These are phyloP conservation scores for Agapornis canus DNA, from an alignment of 2,797 vertebrate species.

Conservation along the genomic window DNA sequence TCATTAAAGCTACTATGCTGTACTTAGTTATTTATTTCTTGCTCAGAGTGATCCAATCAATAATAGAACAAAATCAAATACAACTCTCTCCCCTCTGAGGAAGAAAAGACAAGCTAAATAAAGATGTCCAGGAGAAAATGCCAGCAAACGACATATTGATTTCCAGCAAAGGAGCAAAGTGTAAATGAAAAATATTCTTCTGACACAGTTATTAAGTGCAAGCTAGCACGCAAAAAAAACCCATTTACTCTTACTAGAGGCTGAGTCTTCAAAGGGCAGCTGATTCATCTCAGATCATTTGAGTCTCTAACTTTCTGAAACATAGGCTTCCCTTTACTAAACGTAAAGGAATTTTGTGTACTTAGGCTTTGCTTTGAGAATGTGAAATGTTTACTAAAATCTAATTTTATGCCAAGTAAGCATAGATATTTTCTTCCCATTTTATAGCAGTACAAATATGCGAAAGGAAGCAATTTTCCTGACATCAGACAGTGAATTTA, in stretches of 20 bases:
- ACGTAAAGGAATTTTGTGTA: background rate
- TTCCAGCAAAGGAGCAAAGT: slow-evolving; percentile 72
- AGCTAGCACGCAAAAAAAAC: slow-evolving; percentile 44
- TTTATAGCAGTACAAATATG: background rate
- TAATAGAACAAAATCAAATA: slow-evolving; percentile 73
- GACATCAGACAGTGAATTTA: background rate
- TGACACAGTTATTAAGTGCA: slow-evolving; percentile 71
- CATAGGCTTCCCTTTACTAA: background rate
- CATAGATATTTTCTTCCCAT: background rate
- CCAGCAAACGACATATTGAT: slow-evolving; percentile 75
- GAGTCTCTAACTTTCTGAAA: slow-evolving; percentile 39
- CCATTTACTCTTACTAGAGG: slow-evolving; percentile 42
- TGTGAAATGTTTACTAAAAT: slow-evolving; percentile 5
- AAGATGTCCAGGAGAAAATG: slow-evolving; percentile 70
- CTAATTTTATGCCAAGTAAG: background rate
- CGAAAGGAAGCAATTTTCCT: background rate
- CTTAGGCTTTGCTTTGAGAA: slow-evolving; percentile 5
- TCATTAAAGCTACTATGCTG: slow-evolving; percentile 68
- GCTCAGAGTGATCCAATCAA: slow-evolving; percentile 72
- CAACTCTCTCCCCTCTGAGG: slow-evolving; percentile 53
- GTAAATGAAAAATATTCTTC: slow-evolving; percentile 79
- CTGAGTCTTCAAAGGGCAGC: slow-evolving; percentile 37
- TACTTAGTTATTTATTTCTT: slow-evolving; percentile 77
- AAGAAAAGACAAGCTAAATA: slow-evolving; percentile 75
- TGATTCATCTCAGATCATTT: slow-evolving; percentile 43